A percentile compares a stretch with the other conserved stretches of the same genome.
Conservation (phyloP, 2,888 invertebrate genomes). For the Geophilus truncorum region DNA sequence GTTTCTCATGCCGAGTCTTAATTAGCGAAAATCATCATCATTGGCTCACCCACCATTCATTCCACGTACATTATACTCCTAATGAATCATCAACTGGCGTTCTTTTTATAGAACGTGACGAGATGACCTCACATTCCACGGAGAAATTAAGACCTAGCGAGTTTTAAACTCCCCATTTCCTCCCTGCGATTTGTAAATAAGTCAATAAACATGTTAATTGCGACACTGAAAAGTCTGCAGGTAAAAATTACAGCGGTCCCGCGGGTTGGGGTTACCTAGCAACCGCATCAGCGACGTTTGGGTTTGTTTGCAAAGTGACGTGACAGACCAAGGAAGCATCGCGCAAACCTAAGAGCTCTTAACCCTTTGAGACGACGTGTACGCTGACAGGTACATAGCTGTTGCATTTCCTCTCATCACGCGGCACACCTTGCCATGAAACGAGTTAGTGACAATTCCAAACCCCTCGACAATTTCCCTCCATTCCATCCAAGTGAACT, state of each 20-base stretch:
- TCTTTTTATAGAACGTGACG: not conserved
- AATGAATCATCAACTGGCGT: not conserved
- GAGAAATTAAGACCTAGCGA: not conserved
- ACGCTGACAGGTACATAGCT: constrained; percentile 30
- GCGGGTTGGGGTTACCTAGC: not conserved
- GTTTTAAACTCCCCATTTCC: not conserved
- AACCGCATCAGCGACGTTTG: not conserved
- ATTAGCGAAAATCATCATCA: constrained; percentile 12
- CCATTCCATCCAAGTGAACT: constrained; percentile 3
- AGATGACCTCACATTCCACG: constrained; percentile 11
- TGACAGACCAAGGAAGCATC: constrained; percentile 16
- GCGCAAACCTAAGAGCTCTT: constrained; percentile 6
- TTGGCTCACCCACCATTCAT: constrained; percentile 22
- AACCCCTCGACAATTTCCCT: constrained; percentile 1
- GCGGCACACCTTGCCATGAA: not conserved
- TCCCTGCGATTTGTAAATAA: not conserved
- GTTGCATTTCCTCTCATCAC: constrained; percentile 30
- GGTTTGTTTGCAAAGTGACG: not conserved
- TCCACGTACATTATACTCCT: constrained; percentile 13
- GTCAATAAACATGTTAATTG: constrained; percentile 10
- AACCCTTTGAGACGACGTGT: constrained; percentile 29
- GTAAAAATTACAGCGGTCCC: not conserved
- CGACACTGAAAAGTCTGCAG: not conserved
- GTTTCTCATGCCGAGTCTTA: constrained; percentile 2
- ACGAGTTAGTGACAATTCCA: not conserved